Conservation (phyloP, 2,888 invertebrate genomes). For the Melipona beecheii region DNA sequence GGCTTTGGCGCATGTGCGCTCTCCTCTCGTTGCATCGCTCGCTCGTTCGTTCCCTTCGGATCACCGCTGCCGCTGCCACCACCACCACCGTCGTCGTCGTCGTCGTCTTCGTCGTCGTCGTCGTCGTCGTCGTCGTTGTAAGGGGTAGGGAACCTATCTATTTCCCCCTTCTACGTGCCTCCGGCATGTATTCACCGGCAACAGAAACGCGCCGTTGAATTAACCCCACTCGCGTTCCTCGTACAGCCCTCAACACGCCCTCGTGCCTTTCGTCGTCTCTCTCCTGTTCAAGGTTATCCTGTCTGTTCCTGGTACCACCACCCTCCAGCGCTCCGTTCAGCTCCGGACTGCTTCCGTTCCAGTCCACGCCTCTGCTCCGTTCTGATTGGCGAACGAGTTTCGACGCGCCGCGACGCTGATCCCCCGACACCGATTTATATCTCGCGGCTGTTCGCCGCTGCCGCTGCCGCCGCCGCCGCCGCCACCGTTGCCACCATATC, state of each 20-base stretch:
- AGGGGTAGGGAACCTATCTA: constrained; percentile 52
- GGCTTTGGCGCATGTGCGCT: constrained; percentile 57
- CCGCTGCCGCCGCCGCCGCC: constrained; percentile 52
- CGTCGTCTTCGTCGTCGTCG: rapidly evolving
- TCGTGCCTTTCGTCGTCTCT: constrained; percentile 42
- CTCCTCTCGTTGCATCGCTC: neutral
- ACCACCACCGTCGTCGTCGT: neutral
- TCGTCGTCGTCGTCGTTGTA: neutral
- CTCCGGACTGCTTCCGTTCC: constrained; percentile 29
- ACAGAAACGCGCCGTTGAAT: constrained; percentile 28
- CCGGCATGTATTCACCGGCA: neutral
- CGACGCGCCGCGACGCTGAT: constrained; percentile 55
- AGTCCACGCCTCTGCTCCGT: constrained; percentile 67
- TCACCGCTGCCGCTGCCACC: neutral
- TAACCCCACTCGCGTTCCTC: constrained; percentile 58
- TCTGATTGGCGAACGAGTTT: constrained; percentile 68
- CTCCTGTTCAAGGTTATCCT: constrained; percentile 51
- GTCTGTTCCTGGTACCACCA: constrained; percentile 53
- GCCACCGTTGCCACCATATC: constrained; percentile 55
- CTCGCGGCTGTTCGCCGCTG: constrained; percentile 47
- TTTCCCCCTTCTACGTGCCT: constrained; percentile 40
- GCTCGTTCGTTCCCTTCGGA: constrained; percentile 8
- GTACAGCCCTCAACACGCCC: constrained; percentile 61
- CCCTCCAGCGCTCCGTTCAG: constrained; percentile 27
- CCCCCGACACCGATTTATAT: constrained; percentile 67